Percentiles rank a stretch among this genome's conserved stretches.
These are phyloP conservation scores for Phoenicopterus ruber DNA, from an alignment of 2,113 vertebrate species.

Conservation along the genomic window DNA sequence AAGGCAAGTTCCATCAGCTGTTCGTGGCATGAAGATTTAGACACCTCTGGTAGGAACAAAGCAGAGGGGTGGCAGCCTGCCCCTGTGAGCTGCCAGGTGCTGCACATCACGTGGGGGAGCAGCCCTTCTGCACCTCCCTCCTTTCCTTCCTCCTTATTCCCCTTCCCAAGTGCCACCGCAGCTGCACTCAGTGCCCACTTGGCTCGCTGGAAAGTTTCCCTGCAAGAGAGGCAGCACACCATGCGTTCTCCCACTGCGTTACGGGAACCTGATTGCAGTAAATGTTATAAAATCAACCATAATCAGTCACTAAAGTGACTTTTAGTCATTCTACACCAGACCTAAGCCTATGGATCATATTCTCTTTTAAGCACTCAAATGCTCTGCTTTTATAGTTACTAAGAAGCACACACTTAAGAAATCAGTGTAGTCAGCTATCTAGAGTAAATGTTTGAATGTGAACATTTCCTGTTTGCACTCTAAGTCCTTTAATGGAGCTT, in stretches of 20 bases:
- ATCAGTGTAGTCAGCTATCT: constrained; percentile 37
- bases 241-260: rapidly evolving
- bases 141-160: background rate
- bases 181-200: rapidly evolving
- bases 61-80: background rate
- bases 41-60: background rate
- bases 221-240: background rate
- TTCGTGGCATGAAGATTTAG: background rate
- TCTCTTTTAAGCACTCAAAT: background rate
- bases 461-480: constrained; percentile 17
- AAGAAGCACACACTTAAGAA: background rate
- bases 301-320: background rate
- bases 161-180: background rate
- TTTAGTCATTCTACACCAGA: background rate
- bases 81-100: background rate
- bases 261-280: background rate
- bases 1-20: background rate
- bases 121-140: background rate
- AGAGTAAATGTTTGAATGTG: constrained; percentile 55
- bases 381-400: background rate
- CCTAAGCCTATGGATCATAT: background rate
- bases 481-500: background rate
- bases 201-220: background rate
- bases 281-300: background rate
- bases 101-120: rapidly evolving